Evolutionary conservation across 2,888 invertebrate genomes (phyloP).

Genomic region (Hypolimnas misippus): DNA sequence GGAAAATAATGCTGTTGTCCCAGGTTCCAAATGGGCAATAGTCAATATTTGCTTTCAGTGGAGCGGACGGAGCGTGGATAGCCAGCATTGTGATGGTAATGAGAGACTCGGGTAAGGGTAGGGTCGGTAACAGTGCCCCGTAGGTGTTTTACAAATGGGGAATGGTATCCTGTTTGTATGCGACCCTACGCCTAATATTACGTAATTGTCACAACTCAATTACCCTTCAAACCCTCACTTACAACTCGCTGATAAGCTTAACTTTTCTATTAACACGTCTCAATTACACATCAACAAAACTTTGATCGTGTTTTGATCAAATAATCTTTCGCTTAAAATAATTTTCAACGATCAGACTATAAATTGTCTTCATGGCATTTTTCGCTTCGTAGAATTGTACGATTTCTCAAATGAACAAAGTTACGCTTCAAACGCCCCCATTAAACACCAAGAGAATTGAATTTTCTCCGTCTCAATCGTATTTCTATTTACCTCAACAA

Average conservation of each 20-base stretch:
- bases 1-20: conserved; percentile 19
- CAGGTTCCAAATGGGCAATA: conserved; percentile 4
- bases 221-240: conserved; percentile 19
- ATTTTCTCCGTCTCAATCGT: conserved; percentile 57
- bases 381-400: conserved; percentile 25
- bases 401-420: conserved; percentile 60
- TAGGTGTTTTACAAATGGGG: conserved; percentile 41
- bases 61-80: conserved; percentile 36
- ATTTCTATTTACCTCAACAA: conserved; percentile 59
- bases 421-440: conserved; percentile 60
- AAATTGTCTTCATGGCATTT: conserved; percentile 21
- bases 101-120: conserved; percentile 46
- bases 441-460: conserved; percentile 65
- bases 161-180: conserved; percentile 35
- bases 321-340: background rate
- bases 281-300: background rate
- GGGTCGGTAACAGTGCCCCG: conserved; percentile 17
- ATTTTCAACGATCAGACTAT: background rate
- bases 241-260: conserved; percentile 7
- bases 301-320: background rate
- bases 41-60: conserved; percentile 57
- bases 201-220: conserved; percentile 35
- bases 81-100: conserved; percentile 59
- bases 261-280: background rate
- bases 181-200: conserved; percentile 30